A percentile compares a stretch with the other conserved stretches of the same genome.
Evolutionary conservation across 2,797 vertebrate species (phyloP).

Genomic region (Simalia tracyae): DNA sequence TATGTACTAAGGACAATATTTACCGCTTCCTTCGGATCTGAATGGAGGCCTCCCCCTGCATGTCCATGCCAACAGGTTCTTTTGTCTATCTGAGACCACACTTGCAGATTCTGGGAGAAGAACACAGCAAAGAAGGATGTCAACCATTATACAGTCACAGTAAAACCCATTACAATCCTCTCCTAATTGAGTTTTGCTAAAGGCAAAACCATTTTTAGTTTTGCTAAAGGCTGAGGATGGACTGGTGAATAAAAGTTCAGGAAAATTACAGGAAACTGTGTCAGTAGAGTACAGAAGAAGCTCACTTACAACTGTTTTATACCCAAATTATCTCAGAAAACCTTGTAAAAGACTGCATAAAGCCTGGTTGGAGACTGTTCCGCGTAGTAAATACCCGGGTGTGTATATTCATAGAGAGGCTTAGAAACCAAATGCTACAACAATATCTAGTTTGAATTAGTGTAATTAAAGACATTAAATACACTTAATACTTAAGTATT

Average conservation of each 20-base stretch:
- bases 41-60: slow-evolving; percentile 87
- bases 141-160: slow-evolving; percentile 3
- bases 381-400: neutral
- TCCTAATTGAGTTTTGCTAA: neutral
- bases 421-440: neutral
- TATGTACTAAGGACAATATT: slow-evolving; percentile 47
- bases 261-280: neutral
- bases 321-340: neutral
- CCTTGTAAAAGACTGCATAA: neutral
- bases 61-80: slow-evolving; percentile 93
- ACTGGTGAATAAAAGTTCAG: neutral
- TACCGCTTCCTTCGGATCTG: slow-evolving; percentile 96
- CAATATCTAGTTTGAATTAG: neutral
- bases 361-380: neutral
- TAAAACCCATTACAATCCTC: neutral
- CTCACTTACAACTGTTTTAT: neutral
- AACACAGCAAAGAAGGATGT: slow-evolving; percentile 44
- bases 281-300: neutral
- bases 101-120: slow-evolving; percentile 72
- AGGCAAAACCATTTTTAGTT: too few species aligned
- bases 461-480: neutral
- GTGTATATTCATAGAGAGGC: neutral
- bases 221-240: neutral
- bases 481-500: too few species aligned
- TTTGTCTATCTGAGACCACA: slow-evolving; percentile 80